Percentiles rank a stretch among this genome's conserved stretches.
These are phyloP conservation scores for Pogonognathellus flavescens DNA, from an alignment of 1,140 invertebrate species.

Conservation along the genomic window DNA sequence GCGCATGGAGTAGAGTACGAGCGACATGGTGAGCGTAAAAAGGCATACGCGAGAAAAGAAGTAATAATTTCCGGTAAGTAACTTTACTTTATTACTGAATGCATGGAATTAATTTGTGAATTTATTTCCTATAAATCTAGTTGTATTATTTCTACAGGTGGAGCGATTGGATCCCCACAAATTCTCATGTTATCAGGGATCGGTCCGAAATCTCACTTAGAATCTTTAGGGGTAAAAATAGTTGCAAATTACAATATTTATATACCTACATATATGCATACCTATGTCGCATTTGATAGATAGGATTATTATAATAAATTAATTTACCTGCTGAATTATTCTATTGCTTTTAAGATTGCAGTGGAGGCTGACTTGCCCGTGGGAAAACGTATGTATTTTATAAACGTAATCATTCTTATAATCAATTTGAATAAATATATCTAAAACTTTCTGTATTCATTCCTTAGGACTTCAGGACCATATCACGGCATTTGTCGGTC, in stretches of 20 bases:
- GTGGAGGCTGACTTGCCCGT: conserved; percentile 63
- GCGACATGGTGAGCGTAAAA: conserved; percentile 59
- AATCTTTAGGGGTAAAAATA: conserved; percentile 21
- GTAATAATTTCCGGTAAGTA: conserved; percentile 60
- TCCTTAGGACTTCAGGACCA: conserved; percentile 62
- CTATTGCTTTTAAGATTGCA: not conserved
- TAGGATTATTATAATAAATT: too few relatives aligned
- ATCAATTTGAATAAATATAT: too few relatives aligned
- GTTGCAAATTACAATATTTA: not conserved
- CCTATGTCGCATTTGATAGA: not conserved
- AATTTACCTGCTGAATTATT: not conserved
- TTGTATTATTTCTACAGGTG: conserved; percentile 52
- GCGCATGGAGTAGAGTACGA: conserved; percentile 66
- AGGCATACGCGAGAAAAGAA: conserved; percentile 66
- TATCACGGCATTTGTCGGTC: conserved; percentile 64
- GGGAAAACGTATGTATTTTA: conserved; percentile 58
- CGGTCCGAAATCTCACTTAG: conserved; percentile 39
- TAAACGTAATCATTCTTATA: too few relatives aligned
- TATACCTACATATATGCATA: not conserved
- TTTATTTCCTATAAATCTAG: not conserved
- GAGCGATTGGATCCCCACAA: conserved; percentile 9
- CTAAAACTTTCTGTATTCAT: too few relatives aligned
- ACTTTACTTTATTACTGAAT: too few relatives aligned
- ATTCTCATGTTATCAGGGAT: conserved; percentile 43
- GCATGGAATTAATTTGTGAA: not conserved